Evolutionary conservation across 2,888 invertebrate species (phyloP), one percentile per base, ranked within the genome.

Genomic region (Plutella xylostella): DNA sequence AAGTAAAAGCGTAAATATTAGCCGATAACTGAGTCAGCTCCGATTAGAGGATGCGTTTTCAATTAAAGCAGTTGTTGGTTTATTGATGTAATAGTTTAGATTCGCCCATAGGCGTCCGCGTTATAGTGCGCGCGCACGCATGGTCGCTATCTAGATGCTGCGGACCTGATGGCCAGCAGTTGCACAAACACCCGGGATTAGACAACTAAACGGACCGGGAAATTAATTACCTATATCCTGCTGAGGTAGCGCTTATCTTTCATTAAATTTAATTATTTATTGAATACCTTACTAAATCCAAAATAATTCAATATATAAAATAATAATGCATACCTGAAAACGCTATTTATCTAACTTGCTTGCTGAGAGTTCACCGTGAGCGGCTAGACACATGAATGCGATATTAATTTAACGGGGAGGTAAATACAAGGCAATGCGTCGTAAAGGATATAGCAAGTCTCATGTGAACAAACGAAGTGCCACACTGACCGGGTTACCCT

Each of bases 401-500:
- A n/a, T n/a, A n/a, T n/a, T n/a, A n/a, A n/a, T n/a, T n/a, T n/a
- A n/a, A n/a, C n/a, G n/a, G n/a, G n/a, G n/a, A n/a, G n/a, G n/a
- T n/a, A n/a, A n/a, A n/a, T n/a, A n/a, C n/a, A n/a, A n/a, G n/a
- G n/a, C n/a, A n/a, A n/a, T n/a, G n/a, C n/a, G n/a, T n/a, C n/a
- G n/a, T n/a, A n/a, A n/a, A n/a, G n/a, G n/a, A n/a, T n/a, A n/a
- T n/a, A n/a, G n/a, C n/a, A n/a, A n/a, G n/a, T n/a, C n/a, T n/a
- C n/a, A n/a, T n/a, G n/a, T n/a, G n/a, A n/a, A 17, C 15, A 48
- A 39, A 80, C 77, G 80, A 80, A 73, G 72, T 72, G 65, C 61
- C 65, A 61, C 67, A 68, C 67, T 82, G 77, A 83, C 83, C 83
- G 76, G 80, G 83, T 83, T 78, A 82, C 65, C 77, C 72, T 72